Evolutionary conservation across 2,113 vertebrate species (phyloP).

Genomic region (Pyrgilauda ruficollis): DNA sequence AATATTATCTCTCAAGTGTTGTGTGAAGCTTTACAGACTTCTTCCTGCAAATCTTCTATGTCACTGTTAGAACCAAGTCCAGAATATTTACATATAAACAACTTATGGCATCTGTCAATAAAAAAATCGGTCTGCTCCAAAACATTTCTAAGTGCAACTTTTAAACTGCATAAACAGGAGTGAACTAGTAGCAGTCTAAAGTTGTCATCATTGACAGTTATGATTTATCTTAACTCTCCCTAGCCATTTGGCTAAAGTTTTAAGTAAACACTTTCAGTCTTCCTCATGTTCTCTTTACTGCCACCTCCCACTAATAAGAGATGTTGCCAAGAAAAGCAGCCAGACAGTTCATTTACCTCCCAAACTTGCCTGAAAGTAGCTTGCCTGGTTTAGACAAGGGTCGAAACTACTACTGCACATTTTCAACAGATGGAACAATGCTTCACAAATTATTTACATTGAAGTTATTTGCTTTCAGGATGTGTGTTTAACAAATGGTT

Average conservation of each 20-base stretch:
- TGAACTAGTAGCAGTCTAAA: conserved; percentile 78
- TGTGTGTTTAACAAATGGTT: conserved; percentile 67
- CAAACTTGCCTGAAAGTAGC: conserved; percentile 73
- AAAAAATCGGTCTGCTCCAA: conserved; percentile 52
- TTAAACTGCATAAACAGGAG: conserved; percentile 72
- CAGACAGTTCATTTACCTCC: conserved; percentile 78
- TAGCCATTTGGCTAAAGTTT: conserved; percentile 78
- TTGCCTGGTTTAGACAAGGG: conserved; percentile 72
- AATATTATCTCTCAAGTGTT: conserved; percentile 76
- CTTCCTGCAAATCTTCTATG: conserved; percentile 64
- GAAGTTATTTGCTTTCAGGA: conserved; percentile 70
- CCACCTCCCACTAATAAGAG: conserved; percentile 75
- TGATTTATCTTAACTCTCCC: conserved; percentile 76
- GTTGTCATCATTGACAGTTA: conserved; percentile 76
- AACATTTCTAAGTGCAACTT: conserved; percentile 63
- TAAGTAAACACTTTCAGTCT: conserved; percentile 78
- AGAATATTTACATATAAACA: conserved; percentile 68
- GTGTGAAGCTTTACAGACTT: conserved; percentile 74
- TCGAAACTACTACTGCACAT: conserved; percentile 71
- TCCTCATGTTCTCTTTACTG: conserved; percentile 74
- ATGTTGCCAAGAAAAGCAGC: conserved; percentile 75
- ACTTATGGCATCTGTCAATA: conserved; percentile 69
- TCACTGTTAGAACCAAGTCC: conserved; percentile 49
- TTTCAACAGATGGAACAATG: conserved; percentile 72
- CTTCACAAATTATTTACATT: conserved; percentile 67